These are phyloP conservation scores for Dione juno DNA, from an alignment of 2,888 invertebrate genomes.

Conservation along the genomic window DNA sequence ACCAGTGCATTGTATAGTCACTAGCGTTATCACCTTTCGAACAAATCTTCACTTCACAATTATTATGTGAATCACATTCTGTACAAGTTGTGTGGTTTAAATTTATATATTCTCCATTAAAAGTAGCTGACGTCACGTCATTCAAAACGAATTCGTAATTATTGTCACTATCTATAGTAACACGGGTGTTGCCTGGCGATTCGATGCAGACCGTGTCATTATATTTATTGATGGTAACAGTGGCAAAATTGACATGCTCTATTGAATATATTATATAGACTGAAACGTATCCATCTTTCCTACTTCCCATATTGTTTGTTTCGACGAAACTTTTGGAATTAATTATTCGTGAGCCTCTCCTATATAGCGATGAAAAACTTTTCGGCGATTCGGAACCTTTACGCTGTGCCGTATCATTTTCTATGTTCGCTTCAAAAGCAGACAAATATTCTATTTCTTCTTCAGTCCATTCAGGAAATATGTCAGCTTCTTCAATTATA, in stretches of 20 bases:
- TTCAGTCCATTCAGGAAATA: slow-evolving; percentile 73
- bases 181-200: slow-evolving; percentile 65
- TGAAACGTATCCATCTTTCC: slow-evolving; percentile 69
- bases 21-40: slow-evolving; percentile 50
- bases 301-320: slow-evolving; percentile 42
- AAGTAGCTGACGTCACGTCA: slow-evolving; percentile 60
- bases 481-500: slow-evolving; percentile 65
- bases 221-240: slow-evolving; percentile 72
- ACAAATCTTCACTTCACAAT: slow-evolving; percentile 63
- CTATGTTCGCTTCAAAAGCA: slow-evolving; percentile 54
- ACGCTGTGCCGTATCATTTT: slow-evolving; percentile 53
- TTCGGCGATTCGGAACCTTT: slow-evolving; percentile 58
- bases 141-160: slow-evolving; percentile 66
- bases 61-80: slow-evolving; percentile 62
- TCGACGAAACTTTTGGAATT: slow-evolving; percentile 26
- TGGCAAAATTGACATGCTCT: slow-evolving; percentile 82
- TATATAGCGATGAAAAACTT: slow-evolving; percentile 49
- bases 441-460: slow-evolving; percentile 65
- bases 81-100: slow-evolving; percentile 65
- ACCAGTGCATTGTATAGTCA: slow-evolving; percentile 60
- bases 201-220: slow-evolving; percentile 61
- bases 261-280: slow-evolving; percentile 64
- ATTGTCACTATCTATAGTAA: slow-evolving; percentile 59
- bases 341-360: neutral
- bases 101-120: slow-evolving; percentile 64